Evolutionary conservation across 2,797 vertebrate species (phyloP), one percentile per base, ranked within the genome.

Genomic region (Aeoliscus strigatus): DNA sequence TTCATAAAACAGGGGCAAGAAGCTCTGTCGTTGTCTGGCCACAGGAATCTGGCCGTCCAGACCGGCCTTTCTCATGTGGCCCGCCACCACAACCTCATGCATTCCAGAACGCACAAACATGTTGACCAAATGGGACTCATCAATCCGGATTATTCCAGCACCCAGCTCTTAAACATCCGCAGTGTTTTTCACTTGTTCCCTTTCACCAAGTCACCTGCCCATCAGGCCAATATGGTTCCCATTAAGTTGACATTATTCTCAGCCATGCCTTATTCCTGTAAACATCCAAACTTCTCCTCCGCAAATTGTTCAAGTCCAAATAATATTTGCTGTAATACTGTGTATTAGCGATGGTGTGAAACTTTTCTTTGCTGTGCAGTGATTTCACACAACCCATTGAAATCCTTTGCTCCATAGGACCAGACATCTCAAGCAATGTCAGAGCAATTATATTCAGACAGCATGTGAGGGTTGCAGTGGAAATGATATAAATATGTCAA

Each of bases 31-130:
- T 81, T 69, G 80, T 87, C 80, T 83, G 70, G 61, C 89, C 86
- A 79, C 88, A 89, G 83, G 82, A 87, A 89, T 89, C 75, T 60
- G 65, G 58, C 74, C 60, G 64, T 84, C 62, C 64, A 76, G 49
- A 70, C 71, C 69, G 45, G 60, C 43, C 39, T 49, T 55, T 87
- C 73, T 86, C 15, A 87, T 90, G 88, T 90, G 88, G 88, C 56
- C 61, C 24, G 32, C 66, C 52, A 59, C 82, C 81, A 68, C 82
- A 85, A 84, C 80, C 81, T 77, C 75, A 80, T 68, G 66, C 84
- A 87, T 90, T 89, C 88, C 86, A 71, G 50, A 77, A 79, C 76
- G 64, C 84, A 86, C 83, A 89, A 88, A 89, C 86, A 90, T 83
- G 82, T 88, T 87, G 84, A 87, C 84, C 86, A 80, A 86, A 84